Base-by-base conservation (phyloP, 2,888 invertebrate species). In the Tachina fera region DNA sequence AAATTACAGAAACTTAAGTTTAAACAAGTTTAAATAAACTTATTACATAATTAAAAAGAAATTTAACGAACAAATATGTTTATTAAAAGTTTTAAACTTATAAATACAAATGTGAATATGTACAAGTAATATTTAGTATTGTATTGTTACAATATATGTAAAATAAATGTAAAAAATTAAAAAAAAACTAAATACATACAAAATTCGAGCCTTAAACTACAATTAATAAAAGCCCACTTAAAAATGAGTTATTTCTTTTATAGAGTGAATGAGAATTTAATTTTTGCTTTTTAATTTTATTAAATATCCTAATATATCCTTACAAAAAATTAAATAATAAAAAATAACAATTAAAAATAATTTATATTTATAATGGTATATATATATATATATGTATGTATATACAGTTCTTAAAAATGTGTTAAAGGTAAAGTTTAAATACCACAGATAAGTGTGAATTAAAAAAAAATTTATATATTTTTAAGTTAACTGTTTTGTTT, bases 51-150 rank as follows among this genome's bases (percentile, higher is more conserved):
- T 84, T 72, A 83, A 51, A 74, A 49, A 65, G 70, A 83, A 74
- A 70, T 77, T 77, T 77, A 83, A 83, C 83, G 47, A 83, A 83
- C 72, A 67, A 67, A 72, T 83, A 74, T 83, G 60, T 76, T 65
- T 49, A 77, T 72, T 72, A 51, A 78, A 78, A 78, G 67, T 77
- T 72, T 72, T 47, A n/a, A n/a, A 63, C 68, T 70, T 82, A 77
- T 13, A 72, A 77, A 72, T 65, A 83, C 13, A 22, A 61, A 72
- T 67, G 67, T 71, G 60, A 87, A 53, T 88, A 56, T 87, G 78
- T 87, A 87, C 78, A 83, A 83, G 61, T 65, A 63, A 56, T 45
- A 43, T 65, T 83, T 14, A 63, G 56, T 67, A 47, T 58, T 53
- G 41, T 39, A 16, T 76, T 60, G 49, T 51, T 81, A 60, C 9